Base-by-base conservation (phyloP, 2,888 invertebrate genomes). In the Phoronis australis region DNA sequence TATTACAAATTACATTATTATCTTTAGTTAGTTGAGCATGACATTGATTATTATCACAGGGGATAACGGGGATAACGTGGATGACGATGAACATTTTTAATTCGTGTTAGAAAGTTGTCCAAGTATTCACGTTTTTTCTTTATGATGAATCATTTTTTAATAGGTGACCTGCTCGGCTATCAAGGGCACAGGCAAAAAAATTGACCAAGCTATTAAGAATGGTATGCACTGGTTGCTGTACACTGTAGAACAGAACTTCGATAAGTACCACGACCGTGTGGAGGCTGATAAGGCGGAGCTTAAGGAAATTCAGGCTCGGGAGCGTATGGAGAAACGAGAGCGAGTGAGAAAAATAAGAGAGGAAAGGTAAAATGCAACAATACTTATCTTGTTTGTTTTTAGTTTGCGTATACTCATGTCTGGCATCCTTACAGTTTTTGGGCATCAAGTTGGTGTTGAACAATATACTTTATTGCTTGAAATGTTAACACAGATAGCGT, bases 171-270 rank as follows among this genome's bases (percentile, higher is more conserved):
- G 75, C 45, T 71, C 76, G 27, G 78, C 79, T 0, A 64, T 73
- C 4, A 78, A 73, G 24, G 68, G 74, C 12, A 62, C 64, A 12
- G 82, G 81, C 45, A 75, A 77, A 2, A 84, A 83, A 74, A 77
- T 85, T 50, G 87, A 87, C 64, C 81, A 82, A 0, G 84, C 84
- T 0, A 82, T 88, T 6, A 59, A 60, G 25, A 46, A 52, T 12
- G 75, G 75, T 1, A 64, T 87, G 69, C 70, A 68, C 64, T 81
- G 89, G 88, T 77, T 89, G 15, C 73, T 88, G 23, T 83, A 83
- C 64, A 83, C 83, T 52, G 84, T 89, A n/a, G 80, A 82, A 3
- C 78, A 79, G n/a, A 81, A 86, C 56, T 87, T 84, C 69, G 81
- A 82, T 15, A 80, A 80, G 47, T 79, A 88, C 38, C 83, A 86